Base-by-base conservation (phyloP, 2,888 invertebrate species). In the Dioctria linearis region DNA sequence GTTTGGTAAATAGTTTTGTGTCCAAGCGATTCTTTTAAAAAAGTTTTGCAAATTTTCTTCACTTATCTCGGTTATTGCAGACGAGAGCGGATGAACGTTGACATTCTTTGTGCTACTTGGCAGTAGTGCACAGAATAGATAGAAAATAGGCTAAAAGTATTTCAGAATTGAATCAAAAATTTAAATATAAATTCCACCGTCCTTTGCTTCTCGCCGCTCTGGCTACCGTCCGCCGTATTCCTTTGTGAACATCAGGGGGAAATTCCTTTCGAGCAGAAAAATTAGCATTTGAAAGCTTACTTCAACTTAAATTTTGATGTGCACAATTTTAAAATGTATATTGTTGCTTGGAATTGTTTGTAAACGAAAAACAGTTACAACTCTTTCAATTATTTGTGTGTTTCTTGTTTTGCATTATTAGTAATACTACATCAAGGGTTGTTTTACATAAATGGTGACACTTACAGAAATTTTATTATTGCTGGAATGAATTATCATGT, bases 1-100 rank as follows among this genome's bases (percentile, higher is more conserved):
- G 71, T 71, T 71, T 71, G 71, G 71, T 71, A 71, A 71, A 71
- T 71, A 71, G 71, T 71, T 71, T 71, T 39, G 71, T 71, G 71
- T 71, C 71, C 71, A 71, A 39, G 37, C 39, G 37, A 42, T 66
- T 40, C 46, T 71, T 71, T 71, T 66, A 43, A 43, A 54, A 71
- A 49, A 67, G 25, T 37, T 71, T 37, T 51, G 71, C 51, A 51
- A 71, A 51, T 71, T 46, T 71, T 71, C 54, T 49, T 71, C 54
- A 71, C 71, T 71, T 71, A 71, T 71, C 71, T 71, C 51, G 37
- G 54, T 71, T 71, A 71, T 71, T 71, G 71, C 71, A 49, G 71
- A 71, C 71, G 40, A 37, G 25, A 25, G 6, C 71, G 71, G 71
- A 71, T 54, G 71, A 71, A 5, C 51, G 37, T 51, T 54, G 71